Percentiles rank a stretch among this genome's conserved stretches.
These are phyloP conservation scores for Orchesella flavescens DNA, from an alignment of 2,888 invertebrate species.

Conservation along the genomic window DNA sequence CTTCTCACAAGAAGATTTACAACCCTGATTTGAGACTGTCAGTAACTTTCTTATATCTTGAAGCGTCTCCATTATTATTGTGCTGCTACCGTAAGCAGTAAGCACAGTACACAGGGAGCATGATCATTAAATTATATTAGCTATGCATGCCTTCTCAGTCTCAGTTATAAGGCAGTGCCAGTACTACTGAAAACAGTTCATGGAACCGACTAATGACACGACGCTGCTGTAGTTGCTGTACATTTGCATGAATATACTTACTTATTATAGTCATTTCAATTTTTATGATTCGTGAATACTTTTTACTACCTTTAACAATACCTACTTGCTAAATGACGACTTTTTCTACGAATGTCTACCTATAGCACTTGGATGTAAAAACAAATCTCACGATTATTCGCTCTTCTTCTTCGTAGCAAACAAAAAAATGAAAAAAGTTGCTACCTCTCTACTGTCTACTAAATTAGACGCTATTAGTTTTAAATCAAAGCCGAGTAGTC, in stretches of 20 bases:
- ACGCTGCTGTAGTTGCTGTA: background rate
- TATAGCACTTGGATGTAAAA: conserved; percentile 26
- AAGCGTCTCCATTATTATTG: conserved; percentile 20
- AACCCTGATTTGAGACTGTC: conserved; percentile 45
- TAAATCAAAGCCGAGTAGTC: background rate
- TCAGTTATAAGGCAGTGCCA: too few species aligned
- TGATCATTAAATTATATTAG: conserved; percentile 1
- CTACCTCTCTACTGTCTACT: background rate
- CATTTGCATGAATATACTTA: conserved; percentile 4
- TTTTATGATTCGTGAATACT: conserved; percentile 39
- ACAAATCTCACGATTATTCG: conserved; percentile 45
- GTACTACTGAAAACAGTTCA: conserved; percentile 40
- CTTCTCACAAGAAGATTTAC: conserved; percentile 53
- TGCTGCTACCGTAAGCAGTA: background rate
- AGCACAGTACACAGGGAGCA: background rate
- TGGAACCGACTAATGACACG: conserved; percentile 54
- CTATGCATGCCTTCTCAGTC: conserved; percentile 45
- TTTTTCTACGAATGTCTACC: background rate
- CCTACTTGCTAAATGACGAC: conserved; percentile 8
- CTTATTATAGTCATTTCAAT: conserved; percentile 49
- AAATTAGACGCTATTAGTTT: conserved; percentile 25
- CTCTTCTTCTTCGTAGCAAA: background rate
- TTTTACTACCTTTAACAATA: conserved; percentile 27
- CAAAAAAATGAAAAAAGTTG: background rate
- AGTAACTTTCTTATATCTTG: conserved; percentile 49